A percentile compares a stretch with the other conserved stretches of the same genome.
Evolutionary conservation across 2,797 vertebrate species (phyloP).

Genomic region (Luscinia luscinia): DNA sequence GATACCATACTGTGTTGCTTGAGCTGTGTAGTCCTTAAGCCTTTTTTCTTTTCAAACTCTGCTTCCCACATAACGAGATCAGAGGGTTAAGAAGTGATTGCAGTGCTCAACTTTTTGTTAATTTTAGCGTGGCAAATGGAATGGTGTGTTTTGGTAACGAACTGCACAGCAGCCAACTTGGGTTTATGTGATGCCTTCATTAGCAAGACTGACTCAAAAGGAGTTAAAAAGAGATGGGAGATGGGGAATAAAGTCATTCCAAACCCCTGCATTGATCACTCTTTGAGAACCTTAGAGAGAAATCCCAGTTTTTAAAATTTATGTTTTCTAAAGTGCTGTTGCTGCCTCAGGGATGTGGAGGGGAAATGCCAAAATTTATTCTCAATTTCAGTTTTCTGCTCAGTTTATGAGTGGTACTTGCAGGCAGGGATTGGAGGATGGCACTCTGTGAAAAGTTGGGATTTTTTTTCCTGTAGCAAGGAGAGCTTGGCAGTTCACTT

Average conservation of each 20-base stretch:
- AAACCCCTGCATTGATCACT: not conserved
- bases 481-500: not conserved
- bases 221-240: not conserved
- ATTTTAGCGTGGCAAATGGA: not conserved
- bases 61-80: not conserved
- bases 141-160: not conserved
- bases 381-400: not conserved
- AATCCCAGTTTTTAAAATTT: accelerated
- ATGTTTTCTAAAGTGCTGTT: not conserved
- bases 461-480: not conserved
- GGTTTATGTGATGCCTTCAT: not conserved
- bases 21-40: not conserved
- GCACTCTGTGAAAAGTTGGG: not conserved
- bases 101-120: not conserved
- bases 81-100: not conserved
- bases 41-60: not conserved
- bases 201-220: not conserved
- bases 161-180: not conserved
- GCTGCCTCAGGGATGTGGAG: not conserved
- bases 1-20: not conserved
- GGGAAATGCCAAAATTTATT: not conserved
- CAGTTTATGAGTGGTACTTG: not conserved
- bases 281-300: not conserved
- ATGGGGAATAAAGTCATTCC: not conserved
- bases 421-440: not conserved